Conservation (phyloP, 2,113 vertebrate species). For the Pelvicachromis taeniatus region DNA sequence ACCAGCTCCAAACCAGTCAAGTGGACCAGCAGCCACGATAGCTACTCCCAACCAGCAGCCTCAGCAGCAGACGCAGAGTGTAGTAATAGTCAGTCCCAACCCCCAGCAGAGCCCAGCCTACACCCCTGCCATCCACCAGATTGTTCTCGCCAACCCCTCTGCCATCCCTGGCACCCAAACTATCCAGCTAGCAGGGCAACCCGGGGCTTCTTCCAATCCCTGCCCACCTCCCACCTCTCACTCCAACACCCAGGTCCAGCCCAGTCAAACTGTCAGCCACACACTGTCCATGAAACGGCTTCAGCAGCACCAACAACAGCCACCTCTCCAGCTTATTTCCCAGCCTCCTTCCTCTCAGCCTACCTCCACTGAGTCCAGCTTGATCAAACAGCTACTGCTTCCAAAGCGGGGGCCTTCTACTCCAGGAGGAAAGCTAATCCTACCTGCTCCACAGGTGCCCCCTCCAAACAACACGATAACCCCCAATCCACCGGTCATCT, state of each 20-base stretch:
- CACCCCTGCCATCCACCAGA: slow-evolving; percentile 95
- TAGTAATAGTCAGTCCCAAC: slow-evolving; percentile 90
- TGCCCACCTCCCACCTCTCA: slow-evolving; percentile 76
- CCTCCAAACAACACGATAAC: slow-evolving; percentile 84
- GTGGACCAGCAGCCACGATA: slow-evolving; percentile 73
- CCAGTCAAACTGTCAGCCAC: slow-evolving; percentile 72
- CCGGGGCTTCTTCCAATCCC: slow-evolving; percentile 80
- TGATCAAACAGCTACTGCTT: slow-evolving; percentile 98
- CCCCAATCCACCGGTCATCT: slow-evolving; percentile 90
- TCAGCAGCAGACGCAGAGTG: slow-evolving; percentile 83
- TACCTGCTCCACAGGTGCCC: slow-evolving; percentile 96
- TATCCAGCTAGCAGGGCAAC: slow-evolving; percentile 87
- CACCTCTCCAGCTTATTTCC: slow-evolving; percentile 79
- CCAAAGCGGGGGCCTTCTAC: slow-evolving; percentile 96
- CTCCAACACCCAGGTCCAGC: slow-evolving; percentile 80
- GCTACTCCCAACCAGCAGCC: slow-evolving; percentile 78
- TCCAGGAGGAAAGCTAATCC: slow-evolving; percentile 95
- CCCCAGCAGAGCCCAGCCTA: slow-evolving; percentile 87
- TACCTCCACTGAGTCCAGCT: slow-evolving; percentile 92
- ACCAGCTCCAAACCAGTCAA: slow-evolving; percentile 83
- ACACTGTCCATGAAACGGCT: slow-evolving; percentile 92
- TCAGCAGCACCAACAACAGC: slow-evolving; percentile 70
- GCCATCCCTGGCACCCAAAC: slow-evolving; percentile 81
- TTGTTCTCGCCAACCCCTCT: slow-evolving; percentile 91
- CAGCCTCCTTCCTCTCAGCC: slow-evolving; percentile 76